Percentiles rank a stretch among this genome's conserved stretches.
phyloP scores from a whole-genome alignment of 2,888 invertebrate species.

The Malacosoma neustria region DNA sequence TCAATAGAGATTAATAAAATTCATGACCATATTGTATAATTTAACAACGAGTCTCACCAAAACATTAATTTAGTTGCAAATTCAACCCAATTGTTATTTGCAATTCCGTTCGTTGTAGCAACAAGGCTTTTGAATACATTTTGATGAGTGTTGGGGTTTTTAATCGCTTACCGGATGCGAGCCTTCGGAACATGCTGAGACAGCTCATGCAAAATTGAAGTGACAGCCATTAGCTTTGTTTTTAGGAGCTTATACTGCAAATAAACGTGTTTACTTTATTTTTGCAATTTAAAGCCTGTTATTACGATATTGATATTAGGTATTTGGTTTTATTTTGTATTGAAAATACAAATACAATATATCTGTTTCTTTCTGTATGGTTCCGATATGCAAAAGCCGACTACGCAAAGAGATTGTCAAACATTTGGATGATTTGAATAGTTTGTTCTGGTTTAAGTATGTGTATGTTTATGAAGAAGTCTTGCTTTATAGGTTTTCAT shows the following conservation, averaged over 20 bases:
- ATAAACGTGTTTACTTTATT: no score
- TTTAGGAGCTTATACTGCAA: conserved; percentile 22
- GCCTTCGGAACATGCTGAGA: conserved; percentile 31
- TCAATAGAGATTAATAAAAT: not conserved
- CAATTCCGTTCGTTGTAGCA: conserved; percentile 8
- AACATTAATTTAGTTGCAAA: conserved; percentile 7
- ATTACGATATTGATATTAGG: no score
- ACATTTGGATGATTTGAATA: no score
- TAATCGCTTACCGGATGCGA: conserved; percentile 20
- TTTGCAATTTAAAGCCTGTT: no score
- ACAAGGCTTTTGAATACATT: conserved; percentile 26
- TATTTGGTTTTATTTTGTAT: no score
- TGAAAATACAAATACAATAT: no score
- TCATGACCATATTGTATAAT: not conserved
- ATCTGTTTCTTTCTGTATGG: no score
- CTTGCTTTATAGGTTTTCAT: no score
- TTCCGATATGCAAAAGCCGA: no score
- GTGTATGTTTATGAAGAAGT: no score
- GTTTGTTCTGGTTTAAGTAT: no score
- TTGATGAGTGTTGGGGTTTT: conserved; percentile 34
- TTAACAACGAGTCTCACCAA: not conserved
- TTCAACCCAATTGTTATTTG: conserved; percentile 5
- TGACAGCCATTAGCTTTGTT: conserved; percentile 31
- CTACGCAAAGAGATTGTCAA: no score
- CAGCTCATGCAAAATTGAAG: conserved; percentile 45